Conservation (phyloP, 2,113 vertebrate genomes). For the Bos indicus region DNA sequence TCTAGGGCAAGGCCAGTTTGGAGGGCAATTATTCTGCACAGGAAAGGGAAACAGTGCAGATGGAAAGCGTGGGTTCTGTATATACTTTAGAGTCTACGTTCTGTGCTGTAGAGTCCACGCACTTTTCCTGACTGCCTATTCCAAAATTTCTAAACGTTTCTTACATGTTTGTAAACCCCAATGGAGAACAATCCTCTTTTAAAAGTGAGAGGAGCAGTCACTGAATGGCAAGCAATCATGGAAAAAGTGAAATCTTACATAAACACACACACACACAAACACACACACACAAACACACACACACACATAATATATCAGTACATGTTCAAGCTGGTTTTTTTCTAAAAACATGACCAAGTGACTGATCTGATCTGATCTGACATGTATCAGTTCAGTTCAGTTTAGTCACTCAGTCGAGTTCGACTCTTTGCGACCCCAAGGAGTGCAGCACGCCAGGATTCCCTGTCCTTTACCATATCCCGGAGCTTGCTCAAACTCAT, state of each 20-base stretch:
- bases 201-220: background rate
- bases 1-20: background rate
- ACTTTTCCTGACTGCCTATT: background rate
- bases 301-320: background rate
- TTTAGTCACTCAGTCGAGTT: background rate
- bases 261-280: background rate
- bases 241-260: background rate
- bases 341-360: too few relatives aligned
- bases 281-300: background rate
- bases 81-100: background rate
- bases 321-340: background rate
- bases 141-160: background rate
- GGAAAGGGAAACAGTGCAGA: background rate
- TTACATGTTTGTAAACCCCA: background rate
- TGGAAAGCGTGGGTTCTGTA: background rate
- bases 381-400: background rate
- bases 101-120: background rate
- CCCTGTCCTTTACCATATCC: background rate
- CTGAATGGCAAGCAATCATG: background rate
- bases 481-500: rapidly evolving
- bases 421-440: background rate
- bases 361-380: too few relatives aligned
- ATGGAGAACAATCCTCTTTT: background rate
- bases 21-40: rapidly evolving
- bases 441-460: background rate